Percentiles rank a stretch among this genome's conserved stretches.
phyloP scores from a whole-genome alignment of 2,797 vertebrate species.

The Tinamus major region DNA sequence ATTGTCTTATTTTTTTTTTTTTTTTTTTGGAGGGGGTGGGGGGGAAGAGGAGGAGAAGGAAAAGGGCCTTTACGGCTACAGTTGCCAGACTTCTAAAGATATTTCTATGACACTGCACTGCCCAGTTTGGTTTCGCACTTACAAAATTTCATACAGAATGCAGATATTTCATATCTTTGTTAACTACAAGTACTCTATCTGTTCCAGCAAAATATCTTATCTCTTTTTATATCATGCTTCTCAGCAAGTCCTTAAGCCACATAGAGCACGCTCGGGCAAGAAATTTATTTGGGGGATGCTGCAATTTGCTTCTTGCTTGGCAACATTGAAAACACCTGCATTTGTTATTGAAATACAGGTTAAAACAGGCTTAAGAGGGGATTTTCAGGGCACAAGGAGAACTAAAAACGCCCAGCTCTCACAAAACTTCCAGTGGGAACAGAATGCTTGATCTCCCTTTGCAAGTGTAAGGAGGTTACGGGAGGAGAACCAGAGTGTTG shows the following conservation, averaged over 20 bases:
- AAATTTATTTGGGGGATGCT: background rate
- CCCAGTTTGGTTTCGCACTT: background rate
- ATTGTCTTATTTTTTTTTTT: background rate
- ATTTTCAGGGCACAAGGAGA: background rate
- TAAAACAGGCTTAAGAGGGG: background rate
- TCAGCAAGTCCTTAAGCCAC: background rate
- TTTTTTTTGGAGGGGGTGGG: background rate
- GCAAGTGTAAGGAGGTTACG: rapidly evolving
- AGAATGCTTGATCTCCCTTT: background rate
- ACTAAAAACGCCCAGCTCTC: background rate
- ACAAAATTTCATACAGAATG: background rate
- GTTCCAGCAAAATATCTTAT: background rate
- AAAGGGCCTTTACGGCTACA: background rate
- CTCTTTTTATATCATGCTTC: background rate
- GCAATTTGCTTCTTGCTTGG: background rate
- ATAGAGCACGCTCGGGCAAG: rapidly evolving
- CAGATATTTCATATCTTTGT: background rate
- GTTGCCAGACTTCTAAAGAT: background rate
- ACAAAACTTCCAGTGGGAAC: background rate
- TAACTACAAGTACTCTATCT: background rate
- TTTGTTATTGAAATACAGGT: background rate
- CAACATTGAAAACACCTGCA: background rate
- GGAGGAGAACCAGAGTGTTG: background rate
- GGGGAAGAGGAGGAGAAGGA: no score
- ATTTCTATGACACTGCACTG: background rate